Conservation (phyloP, 1,140 invertebrate genomes). For the Drosophila dunni region DNA sequence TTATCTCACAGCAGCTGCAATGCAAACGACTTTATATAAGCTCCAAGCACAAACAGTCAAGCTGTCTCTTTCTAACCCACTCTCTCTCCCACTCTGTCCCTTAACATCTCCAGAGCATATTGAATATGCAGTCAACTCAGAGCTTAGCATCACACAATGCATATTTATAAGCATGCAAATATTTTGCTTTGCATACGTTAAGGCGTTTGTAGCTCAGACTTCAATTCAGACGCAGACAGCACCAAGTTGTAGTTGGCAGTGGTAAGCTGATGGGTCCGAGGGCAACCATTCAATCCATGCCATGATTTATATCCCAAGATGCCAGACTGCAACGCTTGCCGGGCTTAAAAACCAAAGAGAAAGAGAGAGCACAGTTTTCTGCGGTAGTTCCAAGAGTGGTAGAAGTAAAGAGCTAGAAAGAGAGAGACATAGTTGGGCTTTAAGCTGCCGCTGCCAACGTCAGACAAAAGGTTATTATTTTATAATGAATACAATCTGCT, state of each 20-base stretch:
- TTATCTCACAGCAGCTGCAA: constrained; percentile 39
- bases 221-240: background rate
- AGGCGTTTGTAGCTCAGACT: constrained; percentile 40
- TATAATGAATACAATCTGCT: constrained; percentile 81
- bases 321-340: constrained; percentile 50
- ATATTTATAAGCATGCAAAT: constrained; percentile 85
- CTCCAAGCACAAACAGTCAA: constrained; percentile 1
- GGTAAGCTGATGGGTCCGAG: constrained; percentile 64
- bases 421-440: constrained; percentile 24
- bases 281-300: constrained; percentile 77
- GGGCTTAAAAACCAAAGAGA: background rate
- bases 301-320: constrained; percentile 77
- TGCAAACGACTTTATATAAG: constrained; percentile 35
- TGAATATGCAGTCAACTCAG: constrained; percentile 24
- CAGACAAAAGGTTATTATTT: constrained; percentile 82
- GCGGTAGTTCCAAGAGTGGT: constrained; percentile 6
- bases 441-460: constrained; percentile 47
- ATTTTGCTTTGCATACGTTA: constrained; percentile 84
- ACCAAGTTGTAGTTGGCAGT: constrained; percentile 41
- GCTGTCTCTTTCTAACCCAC: background rate
- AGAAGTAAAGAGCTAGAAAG: background rate
- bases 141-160: constrained; percentile 41
- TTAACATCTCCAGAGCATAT: background rate
- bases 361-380: constrained; percentile 22
- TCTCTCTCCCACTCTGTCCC: background rate